Evolutionary conservation across 2,797 vertebrate species (phyloP).

Genomic region (Esox lucius): DNA sequence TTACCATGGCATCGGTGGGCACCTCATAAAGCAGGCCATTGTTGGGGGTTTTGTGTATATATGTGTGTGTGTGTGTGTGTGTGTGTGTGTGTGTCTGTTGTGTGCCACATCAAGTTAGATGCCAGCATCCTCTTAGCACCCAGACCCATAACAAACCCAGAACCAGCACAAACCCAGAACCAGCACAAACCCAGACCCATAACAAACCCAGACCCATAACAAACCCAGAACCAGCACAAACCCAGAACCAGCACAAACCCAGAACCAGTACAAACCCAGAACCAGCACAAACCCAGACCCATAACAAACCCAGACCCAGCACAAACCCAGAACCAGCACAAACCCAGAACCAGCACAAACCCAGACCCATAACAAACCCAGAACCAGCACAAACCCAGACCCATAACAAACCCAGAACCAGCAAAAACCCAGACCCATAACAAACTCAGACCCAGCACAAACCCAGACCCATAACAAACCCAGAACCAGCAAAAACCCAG

Average conservation of each 20-base stretch:
- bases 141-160: conserved; percentile 53
- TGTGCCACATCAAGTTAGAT: conserved; percentile 70
- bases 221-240: conserved; percentile 48
- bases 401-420: conserved; percentile 52
- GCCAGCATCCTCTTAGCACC: conserved; percentile 80
- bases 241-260: too few relatives aligned
- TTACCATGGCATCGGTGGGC: conserved; percentile 83
- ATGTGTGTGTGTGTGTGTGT: conserved; percentile 59
- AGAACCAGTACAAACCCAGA: conserved; percentile 52
- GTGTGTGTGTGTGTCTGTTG: conserved; percentile 40
- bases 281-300: too few relatives aligned
- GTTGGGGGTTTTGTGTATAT: conserved; percentile 67
- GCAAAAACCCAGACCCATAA: conserved; percentile 55
- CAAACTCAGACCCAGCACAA: conserved; percentile 49
- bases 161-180: conserved; percentile 50
- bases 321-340: conserved; percentile 50
- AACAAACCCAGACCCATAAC: conserved; percentile 60
- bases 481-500: conserved; percentile 45
- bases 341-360: too few relatives aligned
- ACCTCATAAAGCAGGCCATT: conserved; percentile 84
- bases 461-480: conserved; percentile 59
- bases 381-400: conserved; percentile 55
- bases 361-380: conserved; percentile 55
- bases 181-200: too few relatives aligned
- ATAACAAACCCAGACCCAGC: conserved; percentile 60